Evolutionary conservation across 2,888 invertebrate species (phyloP), one percentile per base, ranked within the genome.

Genomic region (Punctoribates punctum): DNA sequence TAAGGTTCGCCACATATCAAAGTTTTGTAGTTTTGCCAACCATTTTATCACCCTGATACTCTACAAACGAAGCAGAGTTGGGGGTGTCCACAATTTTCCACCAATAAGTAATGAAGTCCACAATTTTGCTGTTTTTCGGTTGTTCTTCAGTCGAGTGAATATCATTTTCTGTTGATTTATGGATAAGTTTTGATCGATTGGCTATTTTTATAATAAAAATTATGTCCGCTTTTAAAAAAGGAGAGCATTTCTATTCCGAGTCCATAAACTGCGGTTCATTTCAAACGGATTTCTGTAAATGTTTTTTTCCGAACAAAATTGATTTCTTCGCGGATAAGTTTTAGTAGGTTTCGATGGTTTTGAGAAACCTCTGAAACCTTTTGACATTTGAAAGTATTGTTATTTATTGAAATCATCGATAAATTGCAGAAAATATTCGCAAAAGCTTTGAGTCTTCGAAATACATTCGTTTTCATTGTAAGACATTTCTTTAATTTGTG

Each of bases 291-390:
- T 62, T 62, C n/a, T 34, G 11, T 62, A 1, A 27, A 57, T 27
- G 27, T 29, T 13, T 20, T 67, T 70, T 70, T n/a, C 23, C 34
- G 38, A 29, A 25, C 3, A 70, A 70, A 70, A 70, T 46, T 42
- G 20, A 70, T 38, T 42, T 46, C 70, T 70, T 46, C 70, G 70
- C 70, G 70, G 70, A 70, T 34, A 54, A 17, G 34, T 62, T 62
- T 29, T n/a, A 27, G 9, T 60, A 34, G 13, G 1, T 62, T 62
- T 62, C 3, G 15, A 34, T 15, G 34, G 29, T 17, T 34, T 62
- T n/a, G 8, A 5, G 42, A 42, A 42, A 34, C 34, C 29, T 11
- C 11, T 27, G 27, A 60, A 60, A 27, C 9, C 62, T 17, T 62
- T 62, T 62, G 62, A 34, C 62, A 62, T 34, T 34, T 34, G 13